Evolutionary conservation across 1,140 invertebrate genomes (phyloP), one percentile per base, ranked within the genome.

Genomic region (Thalassaphorura encarpata): DNA sequence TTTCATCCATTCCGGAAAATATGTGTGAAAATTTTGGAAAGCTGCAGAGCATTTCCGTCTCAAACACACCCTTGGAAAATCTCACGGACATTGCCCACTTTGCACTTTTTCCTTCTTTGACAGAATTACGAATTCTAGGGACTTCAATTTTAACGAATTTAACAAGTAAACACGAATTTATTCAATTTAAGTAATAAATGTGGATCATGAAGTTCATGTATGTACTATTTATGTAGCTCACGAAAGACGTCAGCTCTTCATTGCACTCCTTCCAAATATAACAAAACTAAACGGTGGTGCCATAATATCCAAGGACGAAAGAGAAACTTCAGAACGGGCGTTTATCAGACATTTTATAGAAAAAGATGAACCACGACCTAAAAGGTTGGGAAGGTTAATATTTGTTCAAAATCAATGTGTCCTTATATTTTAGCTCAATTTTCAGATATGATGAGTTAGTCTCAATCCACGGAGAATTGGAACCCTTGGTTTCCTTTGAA

Each of bases 301-400:
- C 41, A 78, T 79, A 27, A 88, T 95, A 63, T 80, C 80, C 28
- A 77, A 76, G 0, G 83, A 89, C 27, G 89, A 94, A 69, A 76
- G 90, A 54, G 87, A 92, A 71, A 85, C 90, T 67, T 85, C 90
- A n/a, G 90, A 96, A 69, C 76, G 90, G 54, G 88, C 89, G 62
- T 95, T 94, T 72, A 89, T 96, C 60, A 76, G 91, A 49, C 64
- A 73, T 26, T 85, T 89, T 69, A 92, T 88, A 70, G 87, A 92
- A 83, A 84, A 89, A 68, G 84, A 87, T 29, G 84, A 88, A 61
- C 73, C 83, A 21, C 86, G 86, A 15, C 41, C 49, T 13, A 36
- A 11, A 11, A n/a, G 11, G n/a, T n/a, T 36, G 11, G 33, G 33
- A 36, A 36, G 33, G 33, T 11, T 11, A 36, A 11, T 11, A 36